Conservation (phyloP, 53 echinoderm and acorn worm species). For the Antedon mediterranea region DNA sequence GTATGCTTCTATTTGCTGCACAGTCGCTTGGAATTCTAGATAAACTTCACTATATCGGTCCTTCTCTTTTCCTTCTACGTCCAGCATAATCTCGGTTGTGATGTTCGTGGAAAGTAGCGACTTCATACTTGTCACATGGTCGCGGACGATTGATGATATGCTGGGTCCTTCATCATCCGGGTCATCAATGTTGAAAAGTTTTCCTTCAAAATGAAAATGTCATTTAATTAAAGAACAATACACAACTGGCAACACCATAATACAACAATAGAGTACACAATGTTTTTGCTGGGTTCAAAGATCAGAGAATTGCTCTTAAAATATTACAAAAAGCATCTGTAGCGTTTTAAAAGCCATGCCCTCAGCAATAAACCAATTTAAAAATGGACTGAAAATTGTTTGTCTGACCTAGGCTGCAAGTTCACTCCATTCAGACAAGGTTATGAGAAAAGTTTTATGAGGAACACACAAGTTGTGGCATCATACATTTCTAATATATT, state of each 20-base stretch:
- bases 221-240: not conserved
- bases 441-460: too few species aligned
- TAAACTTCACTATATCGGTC: constrained; percentile 67
- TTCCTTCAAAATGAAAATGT: constrained; percentile 30
- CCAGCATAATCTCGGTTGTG: constrained; percentile 71
- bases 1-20: constrained; percentile 75
- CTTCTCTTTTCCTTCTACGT: constrained; percentile 70
- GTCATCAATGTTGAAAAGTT: constrained; percentile 60
- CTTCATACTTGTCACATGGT: constrained; percentile 76
- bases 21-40: constrained; percentile 63
- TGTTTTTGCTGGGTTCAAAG: not conserved
- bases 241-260: not conserved
- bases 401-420: too few species aligned
- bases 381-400: too few species aligned
- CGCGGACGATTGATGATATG: constrained; percentile 57
- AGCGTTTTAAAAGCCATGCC: too few species aligned
- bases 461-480: too few species aligned
- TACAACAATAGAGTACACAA: too few species aligned
- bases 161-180: constrained; percentile 64
- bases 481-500: too few species aligned
- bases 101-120: constrained; percentile 57
- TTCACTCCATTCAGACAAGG: too few species aligned
- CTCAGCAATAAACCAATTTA: too few species aligned
- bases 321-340: too few species aligned
- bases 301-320: too few species aligned